Percentiles rank a stretch among this genome's conserved stretches.
Evolutionary conservation across 2,888 invertebrate species (phyloP).

Genomic region (Tenthredo mesomela): DNA sequence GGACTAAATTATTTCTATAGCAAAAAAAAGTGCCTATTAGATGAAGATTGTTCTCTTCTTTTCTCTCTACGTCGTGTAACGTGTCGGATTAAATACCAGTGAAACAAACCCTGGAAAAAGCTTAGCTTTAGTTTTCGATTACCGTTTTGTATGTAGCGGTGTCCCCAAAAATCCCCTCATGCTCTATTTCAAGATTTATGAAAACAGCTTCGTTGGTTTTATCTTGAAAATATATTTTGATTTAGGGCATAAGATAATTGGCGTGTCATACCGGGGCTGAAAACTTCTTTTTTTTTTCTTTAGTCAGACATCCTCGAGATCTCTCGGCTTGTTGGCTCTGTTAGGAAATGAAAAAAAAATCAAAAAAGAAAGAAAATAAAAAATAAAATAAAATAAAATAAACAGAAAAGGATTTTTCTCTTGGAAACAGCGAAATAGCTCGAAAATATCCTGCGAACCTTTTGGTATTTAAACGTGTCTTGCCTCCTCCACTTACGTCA

Average conservation of each 20-base stretch:
- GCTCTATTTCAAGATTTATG: neutral
- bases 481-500: neutral
- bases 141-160: neutral
- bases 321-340: neutral
- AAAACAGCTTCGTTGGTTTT: neutral
- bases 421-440: neutral
- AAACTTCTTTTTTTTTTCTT: no score
- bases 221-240: neutral
- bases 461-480: slow-evolving; percentile 30
- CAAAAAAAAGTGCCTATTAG: no score
- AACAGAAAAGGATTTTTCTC: neutral
- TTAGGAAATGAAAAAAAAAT: neutral
- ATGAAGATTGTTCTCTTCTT: neutral
- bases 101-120: neutral
- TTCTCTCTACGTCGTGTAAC: neutral
- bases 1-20: no score
- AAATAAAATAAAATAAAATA: neutral
- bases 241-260: neutral
- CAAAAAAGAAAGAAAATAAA: neutral
- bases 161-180: neutral
- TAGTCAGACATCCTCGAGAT: neutral
- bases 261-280: neutral
- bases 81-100: neutral
- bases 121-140: neutral
- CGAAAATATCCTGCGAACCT: neutral